Percentiles rank a stretch among this genome's conserved stretches.
phyloP scores from a whole-genome alignment of 2,113 vertebrate genomes.

The Heterocephalus glaber region DNA sequence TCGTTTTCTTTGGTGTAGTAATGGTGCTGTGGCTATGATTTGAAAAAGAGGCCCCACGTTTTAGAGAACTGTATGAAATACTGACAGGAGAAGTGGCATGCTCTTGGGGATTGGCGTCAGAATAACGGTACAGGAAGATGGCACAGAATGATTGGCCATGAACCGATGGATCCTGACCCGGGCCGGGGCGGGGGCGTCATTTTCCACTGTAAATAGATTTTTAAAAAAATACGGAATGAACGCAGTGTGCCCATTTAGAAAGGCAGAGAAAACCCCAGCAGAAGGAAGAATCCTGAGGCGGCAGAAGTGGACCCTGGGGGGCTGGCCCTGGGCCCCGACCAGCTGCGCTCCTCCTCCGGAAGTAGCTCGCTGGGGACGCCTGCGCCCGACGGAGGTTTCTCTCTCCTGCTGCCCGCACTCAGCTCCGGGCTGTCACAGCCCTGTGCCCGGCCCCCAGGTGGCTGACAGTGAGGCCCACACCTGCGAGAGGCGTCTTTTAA shows the following conservation, averaged over 20 bases:
- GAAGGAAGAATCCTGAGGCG: not conserved
- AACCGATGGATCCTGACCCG: too few species aligned
- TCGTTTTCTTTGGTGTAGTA: not conserved
- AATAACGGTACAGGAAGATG: not conserved
- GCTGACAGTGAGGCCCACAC: not conserved
- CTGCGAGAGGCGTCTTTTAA: not conserved
- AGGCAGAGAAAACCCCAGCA: not conserved
- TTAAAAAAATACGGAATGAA: not conserved
- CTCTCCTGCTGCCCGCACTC: not conserved
- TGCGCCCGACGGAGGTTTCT: not conserved
- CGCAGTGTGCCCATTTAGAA: not conserved
- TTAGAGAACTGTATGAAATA: not conserved
- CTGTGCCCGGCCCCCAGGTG: not conserved
- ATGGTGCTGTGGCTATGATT: not conserved
- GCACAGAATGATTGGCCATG: not conserved
- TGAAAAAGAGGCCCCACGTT: not conserved
- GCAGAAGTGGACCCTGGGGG: not conserved
- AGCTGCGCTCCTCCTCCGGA: not conserved
- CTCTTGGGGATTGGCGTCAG: not conserved
- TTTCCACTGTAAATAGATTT: not conserved
- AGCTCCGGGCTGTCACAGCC: not conserved
- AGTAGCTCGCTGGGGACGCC: not conserved
- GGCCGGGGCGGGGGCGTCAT: not conserved
- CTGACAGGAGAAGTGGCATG: not conserved
- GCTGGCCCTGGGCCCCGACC: not conserved